These are phyloP conservation scores for Eucidaris tribuloides DNA, from an alignment of 35 echinoderm and acorn worm species.

Conservation along the genomic window DNA sequence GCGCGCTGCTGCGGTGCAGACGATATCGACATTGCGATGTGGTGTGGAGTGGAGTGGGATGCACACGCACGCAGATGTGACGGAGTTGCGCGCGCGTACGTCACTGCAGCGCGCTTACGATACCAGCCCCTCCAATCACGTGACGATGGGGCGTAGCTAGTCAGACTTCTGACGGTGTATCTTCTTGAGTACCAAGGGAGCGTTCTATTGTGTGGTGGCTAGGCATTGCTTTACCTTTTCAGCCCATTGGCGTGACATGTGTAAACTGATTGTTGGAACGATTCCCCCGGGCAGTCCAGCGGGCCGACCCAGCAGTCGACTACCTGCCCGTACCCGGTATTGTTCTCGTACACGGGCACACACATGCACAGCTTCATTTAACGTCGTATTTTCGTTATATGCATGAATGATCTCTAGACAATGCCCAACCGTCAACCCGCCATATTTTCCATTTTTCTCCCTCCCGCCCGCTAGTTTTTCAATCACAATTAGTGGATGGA, in stretches of 20 bases:
- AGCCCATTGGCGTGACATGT: conserved; percentile 48
- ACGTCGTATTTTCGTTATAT: not conserved
- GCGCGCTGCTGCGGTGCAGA: conserved; percentile 27
- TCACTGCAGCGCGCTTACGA: not conserved
- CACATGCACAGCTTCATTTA: not conserved
- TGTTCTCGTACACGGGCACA: not conserved
- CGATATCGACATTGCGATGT: conserved; percentile 2
- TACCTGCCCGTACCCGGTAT: not conserved
- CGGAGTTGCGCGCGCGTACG: not conserved
- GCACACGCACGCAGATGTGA: not conserved
- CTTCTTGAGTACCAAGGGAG: not conserved
- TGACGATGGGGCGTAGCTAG: conserved; percentile 21
- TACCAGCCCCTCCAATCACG: not conserved
- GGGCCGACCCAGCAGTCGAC: not conserved
- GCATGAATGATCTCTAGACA: conserved; percentile 4
- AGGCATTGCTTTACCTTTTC: not conserved
- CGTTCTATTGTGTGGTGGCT: not conserved
- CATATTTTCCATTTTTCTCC: not conserved
- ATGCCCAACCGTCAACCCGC: not conserved
- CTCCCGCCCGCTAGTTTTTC: not conserved
- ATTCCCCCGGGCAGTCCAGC: not conserved
- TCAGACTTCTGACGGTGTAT: conserved; percentile 7
- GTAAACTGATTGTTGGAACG: conserved; percentile 44
- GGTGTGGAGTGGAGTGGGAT: conserved; percentile 4
- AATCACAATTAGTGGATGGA: conserved; percentile 28